Evolutionary conservation across 2,888 invertebrate species (phyloP), one percentile per base, ranked within the genome.

Genomic region (Trisateles emortualis): DNA sequence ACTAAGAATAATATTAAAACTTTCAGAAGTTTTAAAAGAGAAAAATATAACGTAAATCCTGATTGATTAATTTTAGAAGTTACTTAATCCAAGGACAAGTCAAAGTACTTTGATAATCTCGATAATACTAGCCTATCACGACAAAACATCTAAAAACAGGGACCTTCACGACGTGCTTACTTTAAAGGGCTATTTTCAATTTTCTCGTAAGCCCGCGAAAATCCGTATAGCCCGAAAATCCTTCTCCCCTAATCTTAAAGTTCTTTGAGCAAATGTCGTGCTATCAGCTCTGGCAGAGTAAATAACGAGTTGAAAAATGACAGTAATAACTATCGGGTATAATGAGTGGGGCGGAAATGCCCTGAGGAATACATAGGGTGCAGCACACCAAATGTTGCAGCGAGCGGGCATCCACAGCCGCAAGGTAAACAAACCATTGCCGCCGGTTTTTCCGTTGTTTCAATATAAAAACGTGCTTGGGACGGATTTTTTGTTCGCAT

Each of bases 221-320:
- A 90, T 84, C 89, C 82, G 51, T 52, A 32, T 10, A 40, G 56
- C 56, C 75, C 75, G 69, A 81, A 84, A 84, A 86, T 83, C 83
- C 81, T 83, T 79, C 84, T 79, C 83, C 88, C 80, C 84, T 84
- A 86, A 89, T 89, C 88, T 89, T 81, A 80, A 86, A 87, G 78
- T 75, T 78, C 78, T 86, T 85, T 81, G 76, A 88, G 86, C 88
- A 89, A 91, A 92, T 88, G 88, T 88, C 90, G 82, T 76, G 90
- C 85, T 92, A 92, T 92, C 91, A 88, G 88, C 87, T 86, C 84
- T 84, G 75, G 83, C 90, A 88, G 89, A 90, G 90, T 92, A 92
- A 92, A 92, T 92, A 92, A 92, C 91, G 90, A 92, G 92, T 92
- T 92, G 92, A 92, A 92, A 92, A 92, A 92, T 92, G 91, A 90